Evolutionary conservation across 2,113 vertebrate genomes (phyloP).

Genomic region (Cervus canadensis): DNA sequence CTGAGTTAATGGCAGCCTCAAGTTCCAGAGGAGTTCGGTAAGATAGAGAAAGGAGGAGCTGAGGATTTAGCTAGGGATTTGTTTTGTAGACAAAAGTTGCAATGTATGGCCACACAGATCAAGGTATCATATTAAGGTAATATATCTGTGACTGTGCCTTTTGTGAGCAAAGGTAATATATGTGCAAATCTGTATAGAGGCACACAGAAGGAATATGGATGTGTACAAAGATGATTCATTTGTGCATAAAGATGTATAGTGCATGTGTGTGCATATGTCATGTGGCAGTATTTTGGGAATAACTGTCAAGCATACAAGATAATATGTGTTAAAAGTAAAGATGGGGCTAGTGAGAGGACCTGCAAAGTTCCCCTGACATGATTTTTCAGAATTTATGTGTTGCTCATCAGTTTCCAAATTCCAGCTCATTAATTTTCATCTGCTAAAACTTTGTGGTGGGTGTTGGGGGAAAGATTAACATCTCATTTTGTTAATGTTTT

Average conservation of each 20-base stretch:
- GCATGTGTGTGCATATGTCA: neutral
- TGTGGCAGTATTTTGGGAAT: neutral
- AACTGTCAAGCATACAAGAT: neutral
- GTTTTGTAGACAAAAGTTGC: conserved; percentile 26
- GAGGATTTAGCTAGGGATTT: neutral
- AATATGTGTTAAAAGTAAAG: neutral
- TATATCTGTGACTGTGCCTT: neutral
- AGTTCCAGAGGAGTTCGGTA: neutral
- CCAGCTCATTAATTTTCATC: neutral
- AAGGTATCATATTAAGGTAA: neutral
- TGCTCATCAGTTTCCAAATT: neutral
- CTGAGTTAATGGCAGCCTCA: neutral
- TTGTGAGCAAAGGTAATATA: neutral
- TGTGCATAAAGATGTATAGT: neutral
- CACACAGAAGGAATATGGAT: neutral
- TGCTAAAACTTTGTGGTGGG: neutral
- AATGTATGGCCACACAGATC: neutral
- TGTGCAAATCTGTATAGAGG: neutral
- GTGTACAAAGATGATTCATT: neutral
- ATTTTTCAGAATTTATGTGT: neutral
- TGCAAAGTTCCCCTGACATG: neutral
- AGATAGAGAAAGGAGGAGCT: neutral
- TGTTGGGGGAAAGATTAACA: neutral
- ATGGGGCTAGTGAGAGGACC: accelerated
- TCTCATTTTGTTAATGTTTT: neutral